Evolutionary conservation across 37 sponge, comb jelly and placozoan species (phyloP), one percentile per base, ranked within the genome.

Genomic region (Spongia lamella): DNA sequence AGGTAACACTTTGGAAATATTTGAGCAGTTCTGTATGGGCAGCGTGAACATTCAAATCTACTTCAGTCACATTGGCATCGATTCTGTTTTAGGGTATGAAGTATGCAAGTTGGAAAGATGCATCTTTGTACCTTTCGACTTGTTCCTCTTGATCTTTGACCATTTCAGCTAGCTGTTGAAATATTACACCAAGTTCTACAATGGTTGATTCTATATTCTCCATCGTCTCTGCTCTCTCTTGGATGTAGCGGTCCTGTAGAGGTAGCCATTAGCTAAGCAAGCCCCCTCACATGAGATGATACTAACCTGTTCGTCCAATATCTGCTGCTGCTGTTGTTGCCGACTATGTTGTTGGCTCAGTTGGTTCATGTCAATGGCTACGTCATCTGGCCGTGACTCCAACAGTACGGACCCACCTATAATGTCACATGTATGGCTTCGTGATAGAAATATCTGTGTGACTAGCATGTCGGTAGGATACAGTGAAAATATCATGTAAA

Each of bases 1-100:
- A 95, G 15, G 95, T 92, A 43, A 98, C 82, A 32, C 84, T 84
- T 66, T 92, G 83, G 75, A 98, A 95, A 53, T 98, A 98, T 76
- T 98, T 98, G 35, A 98, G 78, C 21, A 98, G 87, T 82, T 98
- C 99, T 14, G 85, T 79, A 66, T 98, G 90, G 16, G 93, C 99
- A 17, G 93, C 93, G 36, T 98, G 93, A n/a, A 98, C 91, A 77
- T 98, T 94, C 34, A 66, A 79, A 32, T 89, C 79, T 19, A 88
- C 81, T 35, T 95, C 95, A 11, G 72, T 72, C 38, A 95, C 93
- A 56, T 98, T 98, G 13, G 85, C 68, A 75, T 98, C 99, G 52
- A 98, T 89, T 58, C 94, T 94, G 62, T 24, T 43, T n/a, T n/a
- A n/a, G n/a, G n/a, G n/a, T n/a, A n/a, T n/a, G n/a, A 9, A 43